A percentile compares a stretch with the other conserved stretches of the same genome.
Evolutionary conservation across 2,113 vertebrate species (phyloP).

Genomic region (Cyanocitta stelleri): DNA sequence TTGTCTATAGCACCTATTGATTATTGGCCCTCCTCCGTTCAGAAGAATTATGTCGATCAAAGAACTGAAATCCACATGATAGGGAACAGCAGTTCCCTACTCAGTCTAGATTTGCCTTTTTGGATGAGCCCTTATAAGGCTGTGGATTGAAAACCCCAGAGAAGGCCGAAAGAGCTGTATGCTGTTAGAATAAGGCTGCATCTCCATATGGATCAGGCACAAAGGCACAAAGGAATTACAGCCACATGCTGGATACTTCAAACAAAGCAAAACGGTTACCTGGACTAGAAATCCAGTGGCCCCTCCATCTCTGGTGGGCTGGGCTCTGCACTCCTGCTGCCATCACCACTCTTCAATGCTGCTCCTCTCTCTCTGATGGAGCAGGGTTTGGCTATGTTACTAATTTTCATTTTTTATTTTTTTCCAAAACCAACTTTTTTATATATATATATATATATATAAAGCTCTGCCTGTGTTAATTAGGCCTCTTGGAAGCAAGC

Average conservation of each 20-base stretch:
- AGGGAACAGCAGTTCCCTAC: background rate
- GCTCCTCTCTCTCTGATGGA: background rate
- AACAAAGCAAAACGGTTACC: background rate
- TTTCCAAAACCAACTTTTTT: background rate
- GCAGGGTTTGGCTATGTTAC: background rate
- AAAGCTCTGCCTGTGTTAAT: background rate
- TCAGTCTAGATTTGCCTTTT: background rate
- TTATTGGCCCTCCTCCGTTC: background rate
- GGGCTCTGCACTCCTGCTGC: background rate
- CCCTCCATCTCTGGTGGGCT: background rate
- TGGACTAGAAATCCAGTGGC: background rate
- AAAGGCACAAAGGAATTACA: background rate
- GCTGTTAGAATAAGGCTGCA: background rate
- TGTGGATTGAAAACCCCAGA: background rate
- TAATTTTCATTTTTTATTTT: background rate
- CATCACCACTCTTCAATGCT: rapidly evolving
- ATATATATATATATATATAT: no score
- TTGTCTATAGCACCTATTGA: background rate
- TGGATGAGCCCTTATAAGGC: rapidly evolving
- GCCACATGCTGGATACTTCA: background rate
- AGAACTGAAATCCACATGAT: background rate
- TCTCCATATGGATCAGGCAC: background rate
- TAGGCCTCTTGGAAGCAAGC: background rate
- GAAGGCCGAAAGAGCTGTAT: background rate
- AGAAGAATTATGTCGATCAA: background rate